These are phyloP conservation scores for Leucosticte australis DNA, from an alignment of 2,113 vertebrate species.

Conservation along the genomic window DNA sequence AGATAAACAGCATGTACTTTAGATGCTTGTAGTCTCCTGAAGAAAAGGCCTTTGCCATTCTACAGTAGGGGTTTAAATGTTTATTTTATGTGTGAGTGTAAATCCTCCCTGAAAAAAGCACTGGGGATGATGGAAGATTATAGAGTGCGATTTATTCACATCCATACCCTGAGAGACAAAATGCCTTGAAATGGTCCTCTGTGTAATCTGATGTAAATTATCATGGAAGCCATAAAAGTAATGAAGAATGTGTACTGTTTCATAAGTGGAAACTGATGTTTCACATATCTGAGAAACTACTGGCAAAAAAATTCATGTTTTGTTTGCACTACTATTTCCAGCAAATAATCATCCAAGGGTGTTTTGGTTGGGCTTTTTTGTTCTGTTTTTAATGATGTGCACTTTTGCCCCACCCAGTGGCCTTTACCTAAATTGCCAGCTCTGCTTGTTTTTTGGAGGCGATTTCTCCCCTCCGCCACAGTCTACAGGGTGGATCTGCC, in stretches of 20 bases:
- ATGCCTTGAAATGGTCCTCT: background rate
- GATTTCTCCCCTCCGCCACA: background rate
- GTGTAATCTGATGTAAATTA: background rate
- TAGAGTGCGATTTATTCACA: background rate
- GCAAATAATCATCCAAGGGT: background rate
- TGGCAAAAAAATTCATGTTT: background rate
- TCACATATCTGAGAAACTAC: background rate
- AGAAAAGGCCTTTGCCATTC: background rate
- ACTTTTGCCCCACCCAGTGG: conserved; percentile 70
- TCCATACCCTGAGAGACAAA: background rate
- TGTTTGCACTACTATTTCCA: accelerated
- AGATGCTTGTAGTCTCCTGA: background rate
- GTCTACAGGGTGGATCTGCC: background rate
- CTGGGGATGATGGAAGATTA: conserved; percentile 2
- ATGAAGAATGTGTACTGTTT: background rate
- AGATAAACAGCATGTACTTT: background rate
- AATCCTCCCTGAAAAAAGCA: background rate
- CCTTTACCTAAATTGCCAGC: background rate
- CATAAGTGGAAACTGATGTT: background rate
- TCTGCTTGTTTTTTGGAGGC: background rate
- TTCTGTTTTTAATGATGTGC: background rate
- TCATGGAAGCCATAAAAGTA: background rate
- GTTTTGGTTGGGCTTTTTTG: background rate
- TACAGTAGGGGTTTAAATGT: background rate
- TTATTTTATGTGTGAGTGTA: conserved; percentile 1